Percentiles rank a stretch among this genome's conserved stretches.
Conservation (phyloP, 2,888 invertebrate species). For the Ornithoptera priamus region DNA sequence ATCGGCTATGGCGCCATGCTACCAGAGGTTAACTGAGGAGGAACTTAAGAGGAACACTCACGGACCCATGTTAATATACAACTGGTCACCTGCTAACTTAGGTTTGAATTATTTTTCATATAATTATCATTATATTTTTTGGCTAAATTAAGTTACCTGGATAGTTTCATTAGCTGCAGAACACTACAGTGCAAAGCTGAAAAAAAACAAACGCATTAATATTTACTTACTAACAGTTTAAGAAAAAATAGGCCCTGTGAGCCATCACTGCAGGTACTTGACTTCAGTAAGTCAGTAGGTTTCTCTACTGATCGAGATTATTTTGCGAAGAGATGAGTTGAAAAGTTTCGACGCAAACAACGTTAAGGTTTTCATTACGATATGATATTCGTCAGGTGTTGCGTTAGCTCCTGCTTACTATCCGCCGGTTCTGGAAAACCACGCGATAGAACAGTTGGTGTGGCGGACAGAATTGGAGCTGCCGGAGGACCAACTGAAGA, state of each 20-base stretch:
- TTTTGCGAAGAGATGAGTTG: too few species aligned
- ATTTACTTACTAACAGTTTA: too few species aligned
- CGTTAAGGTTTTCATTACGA: not conserved
- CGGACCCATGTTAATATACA: slow-evolving; percentile 92
- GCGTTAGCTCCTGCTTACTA: slow-evolving; percentile 82
- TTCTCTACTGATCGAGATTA: too few species aligned
- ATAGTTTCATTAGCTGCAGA: not conserved
- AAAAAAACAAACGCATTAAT: too few species aligned
- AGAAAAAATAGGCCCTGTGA: too few species aligned
- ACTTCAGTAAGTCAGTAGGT: too few species aligned
- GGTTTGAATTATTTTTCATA: slow-evolving; percentile 58
- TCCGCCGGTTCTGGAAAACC: slow-evolving; percentile 78
- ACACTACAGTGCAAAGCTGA: not conserved
- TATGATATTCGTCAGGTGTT: slow-evolving; percentile 44
- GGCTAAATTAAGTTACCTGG: not conserved
- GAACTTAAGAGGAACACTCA: slow-evolving; percentile 89
- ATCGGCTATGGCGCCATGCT: slow-evolving; percentile 86
- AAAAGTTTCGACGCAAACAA: not conserved
- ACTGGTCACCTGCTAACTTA: slow-evolving; percentile 80
- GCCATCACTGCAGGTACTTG: too few species aligned
- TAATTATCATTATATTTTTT: not conserved
- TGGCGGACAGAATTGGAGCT: slow-evolving; percentile 81
- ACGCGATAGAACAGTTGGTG: slow-evolving; percentile 75
- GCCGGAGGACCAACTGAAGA: slow-evolving; percentile 78
- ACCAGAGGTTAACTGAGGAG: slow-evolving; percentile 82